phyloP scores from a whole-genome alignment of 2,797 vertebrate species.

The Cheirogaleus major region DNA sequence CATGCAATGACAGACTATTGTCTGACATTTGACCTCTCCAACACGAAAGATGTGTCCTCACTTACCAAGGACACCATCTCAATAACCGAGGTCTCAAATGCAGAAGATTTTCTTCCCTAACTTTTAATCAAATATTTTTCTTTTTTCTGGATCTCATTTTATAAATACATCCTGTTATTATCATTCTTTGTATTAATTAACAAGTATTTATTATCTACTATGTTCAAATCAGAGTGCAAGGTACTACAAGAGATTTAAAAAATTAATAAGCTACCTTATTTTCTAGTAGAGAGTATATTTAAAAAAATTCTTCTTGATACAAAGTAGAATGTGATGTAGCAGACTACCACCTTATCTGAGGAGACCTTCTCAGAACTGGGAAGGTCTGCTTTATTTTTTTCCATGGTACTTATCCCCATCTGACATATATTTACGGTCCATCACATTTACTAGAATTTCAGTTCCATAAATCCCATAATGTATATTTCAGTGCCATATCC shows the following conservation, averaged over 20 bases:
- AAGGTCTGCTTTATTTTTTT: neutral
- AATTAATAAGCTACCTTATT: neutral
- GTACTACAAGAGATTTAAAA: neutral
- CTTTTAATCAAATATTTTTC: neutral
- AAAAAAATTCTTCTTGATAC: neutral
- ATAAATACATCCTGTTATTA: neutral
- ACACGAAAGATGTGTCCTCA: neutral
- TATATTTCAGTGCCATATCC: neutral
- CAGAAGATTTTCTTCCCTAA: neutral
- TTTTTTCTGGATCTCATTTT: neutral
- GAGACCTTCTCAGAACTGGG: neutral
- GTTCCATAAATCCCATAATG: neutral
- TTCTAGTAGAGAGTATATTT: neutral
- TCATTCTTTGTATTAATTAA: neutral
- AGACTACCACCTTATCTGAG: neutral
- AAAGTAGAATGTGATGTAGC: neutral
- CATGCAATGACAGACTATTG: neutral
- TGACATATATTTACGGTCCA: neutral
- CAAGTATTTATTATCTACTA: constrained; percentile 17
- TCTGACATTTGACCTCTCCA: neutral
- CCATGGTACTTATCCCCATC: neutral
- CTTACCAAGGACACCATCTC: neutral
- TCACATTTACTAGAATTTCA: neutral
- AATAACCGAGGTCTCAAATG: neutral
- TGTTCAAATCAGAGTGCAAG: neutral